Evolutionary conservation across 2,888 invertebrate genomes (phyloP).

Genomic region (Drepanosiphum platanoidis): DNA sequence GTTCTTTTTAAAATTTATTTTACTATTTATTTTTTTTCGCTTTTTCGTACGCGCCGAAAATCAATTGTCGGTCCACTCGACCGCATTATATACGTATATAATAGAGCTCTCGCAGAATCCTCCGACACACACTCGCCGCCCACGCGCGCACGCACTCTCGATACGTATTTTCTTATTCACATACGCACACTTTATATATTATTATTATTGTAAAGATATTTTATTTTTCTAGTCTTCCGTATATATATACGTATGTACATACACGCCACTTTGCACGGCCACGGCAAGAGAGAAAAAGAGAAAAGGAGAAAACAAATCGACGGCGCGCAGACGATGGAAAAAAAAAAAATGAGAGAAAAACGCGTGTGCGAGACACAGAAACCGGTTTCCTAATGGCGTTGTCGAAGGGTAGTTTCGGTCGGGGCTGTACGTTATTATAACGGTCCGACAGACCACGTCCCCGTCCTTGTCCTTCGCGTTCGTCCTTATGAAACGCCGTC

Average conservation of each 20-base stretch:
- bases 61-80: not conserved
- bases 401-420: constrained; percentile 6
- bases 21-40: not conserved
- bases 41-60: constrained; percentile 1
- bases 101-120: not conserved
- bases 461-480: not conserved
- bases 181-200: not conserved
- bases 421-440: constrained; percentile 8
- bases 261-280: constrained; percentile 3
- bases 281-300: not conserved
- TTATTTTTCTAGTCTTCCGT: constrained; percentile 1
- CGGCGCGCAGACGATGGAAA: not conserved
- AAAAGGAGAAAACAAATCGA: not conserved
- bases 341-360: not conserved
- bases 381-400: constrained; percentile 3
- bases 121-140: not conserved
- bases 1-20: not conserved
- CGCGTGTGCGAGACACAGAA: too few species aligned
- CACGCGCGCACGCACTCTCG: not conserved
- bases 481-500: not conserved
- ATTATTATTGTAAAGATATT: constrained; percentile 4
- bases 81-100: not conserved
- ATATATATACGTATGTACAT: not conserved
- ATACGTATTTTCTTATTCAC: not conserved
- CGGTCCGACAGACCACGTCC: constrained; percentile 3